Conservation (phyloP, 2,797 vertebrate species). For the Silurus aristotelis region DNA sequence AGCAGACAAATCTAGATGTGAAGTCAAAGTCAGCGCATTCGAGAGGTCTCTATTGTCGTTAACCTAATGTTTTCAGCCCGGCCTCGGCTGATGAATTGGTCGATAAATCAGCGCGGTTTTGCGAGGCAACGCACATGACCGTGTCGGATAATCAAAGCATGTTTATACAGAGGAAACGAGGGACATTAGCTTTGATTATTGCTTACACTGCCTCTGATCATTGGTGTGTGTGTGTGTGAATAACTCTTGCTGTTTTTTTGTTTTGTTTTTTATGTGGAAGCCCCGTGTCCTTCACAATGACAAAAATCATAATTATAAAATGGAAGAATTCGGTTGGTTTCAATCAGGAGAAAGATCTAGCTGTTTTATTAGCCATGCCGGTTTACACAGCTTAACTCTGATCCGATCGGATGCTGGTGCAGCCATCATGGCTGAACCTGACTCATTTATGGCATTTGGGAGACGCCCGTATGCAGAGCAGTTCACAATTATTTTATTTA, state of each 20-base stretch:
- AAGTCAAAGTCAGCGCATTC: constrained; percentile 23
- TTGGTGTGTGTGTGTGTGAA: constrained; percentile 20
- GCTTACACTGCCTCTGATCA: constrained; percentile 24
- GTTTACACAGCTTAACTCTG: background rate
- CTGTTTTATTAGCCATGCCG: background rate
- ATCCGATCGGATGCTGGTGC: background rate
- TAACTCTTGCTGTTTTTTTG: background rate
- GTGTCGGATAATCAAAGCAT: constrained; percentile 29
- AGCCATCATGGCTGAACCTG: background rate
- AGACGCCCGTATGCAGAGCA: no score
- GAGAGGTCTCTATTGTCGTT: constrained; percentile 3
- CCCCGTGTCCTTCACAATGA: background rate
- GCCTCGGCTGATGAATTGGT: constrained; percentile 1
- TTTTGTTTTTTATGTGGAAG: background rate
- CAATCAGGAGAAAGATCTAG: background rate
- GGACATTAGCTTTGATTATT: constrained; percentile 31
- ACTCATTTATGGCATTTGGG: no score
- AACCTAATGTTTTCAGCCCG: constrained; percentile 9
- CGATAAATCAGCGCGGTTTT: constrained; percentile 22
- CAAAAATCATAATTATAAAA: background rate
- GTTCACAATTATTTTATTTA: no score
- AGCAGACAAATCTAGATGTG: constrained; percentile 1
- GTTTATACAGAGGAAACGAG: constrained; percentile 21
- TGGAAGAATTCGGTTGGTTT: background rate
- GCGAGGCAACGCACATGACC: background rate